Evolutionary conservation across 2,113 vertebrate species (phyloP), one percentile per base, ranked within the genome.

Genomic region (Thermophis baileyi): DNA sequence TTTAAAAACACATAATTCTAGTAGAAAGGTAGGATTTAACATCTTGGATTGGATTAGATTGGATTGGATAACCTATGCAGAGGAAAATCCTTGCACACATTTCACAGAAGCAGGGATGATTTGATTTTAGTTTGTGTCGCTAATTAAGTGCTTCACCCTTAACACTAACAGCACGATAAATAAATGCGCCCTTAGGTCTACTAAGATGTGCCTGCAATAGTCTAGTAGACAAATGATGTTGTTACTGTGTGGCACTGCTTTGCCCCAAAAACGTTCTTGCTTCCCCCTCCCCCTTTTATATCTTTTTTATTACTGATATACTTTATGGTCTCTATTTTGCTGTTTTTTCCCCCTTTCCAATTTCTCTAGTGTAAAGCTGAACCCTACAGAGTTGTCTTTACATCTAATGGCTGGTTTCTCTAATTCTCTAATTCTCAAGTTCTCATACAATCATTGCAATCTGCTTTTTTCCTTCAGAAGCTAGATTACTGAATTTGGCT

Each of bases 21-120:
- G 94, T 93, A 85, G 92, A 60, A 88, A 9, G 51, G 24, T 47
- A 85, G 88, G 93, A 85, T 90, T 96, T 95, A 94, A 90, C 93
- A 95, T 95, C 89, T 94, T 94, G 46, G 91, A 85, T 92, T 95
- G 92, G 53, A 35, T 93, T 88, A 92, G 50, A n/a, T 93, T 86
- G 90, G 69, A 94, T 95, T 94, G 10, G 85, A 27, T 90, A 95
- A 94, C 95, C 93, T 95, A 95, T 96, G 92, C 93, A 96, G 94
- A 95, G 94, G 94, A 95, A 96, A 94, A 95, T 95, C 93, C 94
- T 49, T n/a, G 47, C 81, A 53, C 18, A 91, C 40, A 40, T 85
- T 91, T 51, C 40, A 93, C 86, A 51, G 46, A 92, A 55, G 88
- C 93, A 54, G 81, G 14, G 60, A 10, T 85, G 90, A 85, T 96